Conservation (phyloP, 2,113 vertebrate species). For the Eulacestoma nigropectus region DNA sequence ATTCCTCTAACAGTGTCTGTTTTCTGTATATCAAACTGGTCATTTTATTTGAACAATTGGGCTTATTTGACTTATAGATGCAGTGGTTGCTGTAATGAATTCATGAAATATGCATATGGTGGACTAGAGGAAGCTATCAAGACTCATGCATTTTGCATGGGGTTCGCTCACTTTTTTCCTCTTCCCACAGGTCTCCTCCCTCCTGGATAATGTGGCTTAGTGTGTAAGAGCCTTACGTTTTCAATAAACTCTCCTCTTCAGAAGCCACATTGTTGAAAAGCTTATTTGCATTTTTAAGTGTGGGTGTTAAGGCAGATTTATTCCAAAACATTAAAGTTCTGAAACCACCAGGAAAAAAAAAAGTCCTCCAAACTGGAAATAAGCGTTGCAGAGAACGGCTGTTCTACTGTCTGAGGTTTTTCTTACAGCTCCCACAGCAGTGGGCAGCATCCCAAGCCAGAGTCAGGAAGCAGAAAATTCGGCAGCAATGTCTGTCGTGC, state of each 20-base stretch:
- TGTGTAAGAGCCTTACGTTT: background rate
- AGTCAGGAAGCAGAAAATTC: background rate
- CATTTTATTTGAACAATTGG: background rate
- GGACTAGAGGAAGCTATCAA: constrained; percentile 32
- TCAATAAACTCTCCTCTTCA: background rate
- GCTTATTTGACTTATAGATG: constrained; percentile 7
- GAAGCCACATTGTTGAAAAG: background rate
- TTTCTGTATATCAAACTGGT: background rate
- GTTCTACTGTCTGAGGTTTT: background rate
- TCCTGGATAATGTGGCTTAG: background rate
- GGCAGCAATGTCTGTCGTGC: accelerated
- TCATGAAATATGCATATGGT: constrained; percentile 32
- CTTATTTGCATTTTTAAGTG: background rate
- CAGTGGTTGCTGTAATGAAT: constrained; percentile 9
- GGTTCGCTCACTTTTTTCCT: background rate
- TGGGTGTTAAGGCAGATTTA: background rate
- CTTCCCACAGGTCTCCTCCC: background rate
- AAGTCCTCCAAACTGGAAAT: background rate
- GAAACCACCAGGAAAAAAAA: background rate
- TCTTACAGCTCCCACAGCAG: background rate
- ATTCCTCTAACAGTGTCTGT: background rate
- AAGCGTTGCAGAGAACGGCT: background rate
- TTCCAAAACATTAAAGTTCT: background rate
- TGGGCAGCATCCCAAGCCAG: background rate
- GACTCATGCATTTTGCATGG: constrained; percentile 38